Evolutionary conservation across 1,140 invertebrate species (phyloP).

Genomic region (Ostrea denselamellosa): DNA sequence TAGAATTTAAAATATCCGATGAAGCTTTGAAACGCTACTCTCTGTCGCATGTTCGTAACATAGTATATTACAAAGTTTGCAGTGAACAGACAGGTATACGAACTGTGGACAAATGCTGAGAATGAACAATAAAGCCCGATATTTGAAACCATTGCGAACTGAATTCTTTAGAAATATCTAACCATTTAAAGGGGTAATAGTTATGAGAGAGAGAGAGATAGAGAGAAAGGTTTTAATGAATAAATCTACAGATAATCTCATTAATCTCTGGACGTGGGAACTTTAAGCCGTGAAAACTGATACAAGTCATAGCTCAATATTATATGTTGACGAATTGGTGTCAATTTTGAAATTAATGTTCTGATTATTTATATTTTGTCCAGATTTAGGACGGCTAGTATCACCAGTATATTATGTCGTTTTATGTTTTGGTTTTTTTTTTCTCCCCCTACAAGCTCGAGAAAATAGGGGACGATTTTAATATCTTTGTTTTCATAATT

Average conservation of each 20-base stretch:
- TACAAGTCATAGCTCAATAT: not conserved
- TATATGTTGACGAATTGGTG: not conserved
- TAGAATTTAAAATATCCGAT: conserved; percentile 23
- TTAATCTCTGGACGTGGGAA: conserved; percentile 32
- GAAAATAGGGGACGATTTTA: not conserved
- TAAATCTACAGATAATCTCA: conserved; percentile 16
- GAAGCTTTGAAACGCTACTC: conserved; percentile 26
- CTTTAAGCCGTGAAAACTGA: conserved; percentile 8
- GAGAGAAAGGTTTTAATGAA: not conserved
- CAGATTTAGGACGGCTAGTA: not conserved
- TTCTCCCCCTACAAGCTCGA: not conserved
- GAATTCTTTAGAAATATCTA: not conserved
- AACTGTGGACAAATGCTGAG: not conserved
- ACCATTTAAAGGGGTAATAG: conserved; percentile 22
- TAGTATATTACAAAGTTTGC: not conserved
- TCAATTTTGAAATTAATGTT: not conserved
- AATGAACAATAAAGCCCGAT: conserved; percentile 5
- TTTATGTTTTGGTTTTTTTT: not conserved
- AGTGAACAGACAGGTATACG: not conserved
- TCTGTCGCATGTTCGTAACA: not conserved
- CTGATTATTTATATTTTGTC: not conserved
- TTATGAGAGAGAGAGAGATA: not conserved
- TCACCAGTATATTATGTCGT: not conserved
- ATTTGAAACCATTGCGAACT: conserved; percentile 15
- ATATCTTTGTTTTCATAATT: conserved; percentile 40